These are phyloP conservation scores for Salminus brasiliensis DNA, from an alignment of 2,113 vertebrate species.

Conservation along the genomic window DNA sequence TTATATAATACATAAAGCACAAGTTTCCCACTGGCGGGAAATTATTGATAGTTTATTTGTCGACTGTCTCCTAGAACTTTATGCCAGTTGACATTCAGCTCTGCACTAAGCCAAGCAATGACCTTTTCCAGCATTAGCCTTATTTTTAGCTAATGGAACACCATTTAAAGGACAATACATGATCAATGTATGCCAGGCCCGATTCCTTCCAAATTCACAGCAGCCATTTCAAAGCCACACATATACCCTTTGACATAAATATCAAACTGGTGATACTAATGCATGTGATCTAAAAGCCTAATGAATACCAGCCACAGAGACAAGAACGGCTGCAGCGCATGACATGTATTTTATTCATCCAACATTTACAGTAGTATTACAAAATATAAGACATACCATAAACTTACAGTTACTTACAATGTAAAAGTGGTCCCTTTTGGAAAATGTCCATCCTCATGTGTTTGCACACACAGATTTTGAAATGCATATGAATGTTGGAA, in stretches of 20 bases:
- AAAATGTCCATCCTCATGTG: constrained; percentile 24
- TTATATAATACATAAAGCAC: not conserved
- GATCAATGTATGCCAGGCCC: constrained; percentile 13
- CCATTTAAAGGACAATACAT: constrained; percentile 17
- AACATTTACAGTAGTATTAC: constrained; percentile 49
- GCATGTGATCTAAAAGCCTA: not conserved
- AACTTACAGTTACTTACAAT: constrained; percentile 32
- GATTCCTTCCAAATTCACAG: constrained; percentile 5
- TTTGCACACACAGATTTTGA: not conserved
- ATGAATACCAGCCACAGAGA: not conserved
- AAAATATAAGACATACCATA: constrained; percentile 43
- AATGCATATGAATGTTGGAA: not conserved
- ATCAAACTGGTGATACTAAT: constrained; percentile 3
- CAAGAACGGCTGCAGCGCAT: constrained; percentile 6
- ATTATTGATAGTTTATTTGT: not conserved
- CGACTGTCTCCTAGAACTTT: not conserved
- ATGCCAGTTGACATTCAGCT: constrained; percentile 31
- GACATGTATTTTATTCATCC: constrained; percentile 42
- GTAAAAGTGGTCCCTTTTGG: constrained; percentile 23
- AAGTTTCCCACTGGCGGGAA: not conserved
- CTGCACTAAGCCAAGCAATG: constrained; percentile 24
- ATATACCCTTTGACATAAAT: constrained; percentile 22
- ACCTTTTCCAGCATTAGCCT: constrained; percentile 36
- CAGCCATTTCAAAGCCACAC: constrained; percentile 2
- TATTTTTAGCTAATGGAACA: constrained; percentile 27